Evolutionary conservation across 2,888 invertebrate genomes (phyloP).

Genomic region (Cheilosia urbana): DNA sequence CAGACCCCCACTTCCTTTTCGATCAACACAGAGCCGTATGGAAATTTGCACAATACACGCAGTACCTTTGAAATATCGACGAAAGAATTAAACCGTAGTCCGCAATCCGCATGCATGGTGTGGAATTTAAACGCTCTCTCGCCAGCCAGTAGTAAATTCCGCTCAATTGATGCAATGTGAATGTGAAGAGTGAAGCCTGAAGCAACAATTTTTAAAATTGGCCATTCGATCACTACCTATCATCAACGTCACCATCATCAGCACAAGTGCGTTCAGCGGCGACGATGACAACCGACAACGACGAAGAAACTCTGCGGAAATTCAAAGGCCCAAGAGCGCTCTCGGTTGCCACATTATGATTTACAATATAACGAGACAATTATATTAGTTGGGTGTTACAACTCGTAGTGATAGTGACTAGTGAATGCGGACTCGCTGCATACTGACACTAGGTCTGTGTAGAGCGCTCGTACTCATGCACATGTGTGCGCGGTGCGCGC

Average conservation of each 20-base stretch:
- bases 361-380: conserved; percentile 71
- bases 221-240: neutral
- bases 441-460: neutral
- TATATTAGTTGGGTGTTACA: conserved; percentile 71
- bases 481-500: neutral
- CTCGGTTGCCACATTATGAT: conserved; percentile 65
- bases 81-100: conserved; percentile 69
- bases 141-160: conserved; percentile 14
- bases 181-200: too few relatives aligned
- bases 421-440: conserved; percentile 18
- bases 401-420: too few relatives aligned
- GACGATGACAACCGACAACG: neutral
- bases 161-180: conserved; percentile 38
- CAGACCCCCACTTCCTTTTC: conserved; percentile 38
- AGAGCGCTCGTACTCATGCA: neutral
- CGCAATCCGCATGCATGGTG: conserved; percentile 65
- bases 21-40: conserved; percentile 25
- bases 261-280: conserved; percentile 35
- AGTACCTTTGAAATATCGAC: conserved; percentile 58
- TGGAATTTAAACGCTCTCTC: conserved; percentile 48
- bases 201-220: conserved; percentile 51
- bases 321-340: conserved; percentile 45
- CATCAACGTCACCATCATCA: neutral
- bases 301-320: conserved; percentile 11
- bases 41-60: conserved; percentile 55